phyloP scores from a whole-genome alignment of 2,797 vertebrate genomes.

The Bufotes viridis region DNA sequence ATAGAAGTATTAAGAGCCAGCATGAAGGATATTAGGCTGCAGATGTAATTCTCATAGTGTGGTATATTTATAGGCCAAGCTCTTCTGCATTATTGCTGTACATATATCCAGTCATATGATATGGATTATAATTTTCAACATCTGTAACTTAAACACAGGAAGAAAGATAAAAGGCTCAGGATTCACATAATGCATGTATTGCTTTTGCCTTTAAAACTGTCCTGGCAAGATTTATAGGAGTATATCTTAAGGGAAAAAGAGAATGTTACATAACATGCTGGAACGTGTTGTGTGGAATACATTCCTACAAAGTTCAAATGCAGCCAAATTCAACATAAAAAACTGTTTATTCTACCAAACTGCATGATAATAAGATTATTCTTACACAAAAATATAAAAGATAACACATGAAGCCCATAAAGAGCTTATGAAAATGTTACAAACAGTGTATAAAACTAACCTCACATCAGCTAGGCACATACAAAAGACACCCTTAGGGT shows the following conservation, averaged over 20 bases:
- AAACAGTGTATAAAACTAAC: background rate
- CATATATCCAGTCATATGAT: background rate
- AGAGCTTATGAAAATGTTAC: background rate
- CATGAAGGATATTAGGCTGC: background rate
- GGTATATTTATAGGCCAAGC: background rate
- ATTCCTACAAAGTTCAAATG: background rate
- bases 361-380: background rate
- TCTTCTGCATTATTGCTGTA: background rate
- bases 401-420: background rate
- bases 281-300: background rate
- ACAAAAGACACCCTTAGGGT: background rate
- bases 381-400: background rate
- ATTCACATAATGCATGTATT: background rate
- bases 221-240: background rate
- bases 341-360: background rate
- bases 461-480: background rate
- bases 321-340: conserved; percentile 10
- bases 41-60: background rate
- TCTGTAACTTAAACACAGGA: background rate
- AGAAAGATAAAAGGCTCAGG: background rate
- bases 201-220: background rate
- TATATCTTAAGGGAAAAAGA: background rate
- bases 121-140: background rate
- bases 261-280: conserved; percentile 18
- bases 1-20: background rate